phyloP scores from a whole-genome alignment of 2,113 vertebrate genomes.

The Oceanites oceanicus region DNA sequence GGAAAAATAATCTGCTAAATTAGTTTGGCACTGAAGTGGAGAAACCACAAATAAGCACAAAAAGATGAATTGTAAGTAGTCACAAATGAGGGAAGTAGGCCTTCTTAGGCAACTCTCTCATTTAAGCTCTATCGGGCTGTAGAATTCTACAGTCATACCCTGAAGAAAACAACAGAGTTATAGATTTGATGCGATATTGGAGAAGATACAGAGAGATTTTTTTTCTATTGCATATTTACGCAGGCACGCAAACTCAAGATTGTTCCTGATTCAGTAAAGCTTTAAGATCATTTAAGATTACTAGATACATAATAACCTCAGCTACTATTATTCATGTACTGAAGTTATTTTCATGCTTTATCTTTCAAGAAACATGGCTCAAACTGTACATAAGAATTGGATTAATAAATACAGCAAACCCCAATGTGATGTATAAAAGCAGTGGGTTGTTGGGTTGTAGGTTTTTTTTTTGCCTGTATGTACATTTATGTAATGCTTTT shows the following conservation, averaged over 20 bases:
- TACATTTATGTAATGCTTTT: not conserved
- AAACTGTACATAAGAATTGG: not conserved
- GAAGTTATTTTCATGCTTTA: not conserved
- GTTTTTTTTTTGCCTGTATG: not conserved
- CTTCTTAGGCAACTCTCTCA: not conserved
- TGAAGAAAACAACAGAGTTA: not conserved
- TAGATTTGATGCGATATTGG: not conserved
- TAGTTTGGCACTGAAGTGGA: not conserved
- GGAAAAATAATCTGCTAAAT: not conserved
- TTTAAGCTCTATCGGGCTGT: not conserved
- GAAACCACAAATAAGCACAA: not conserved
- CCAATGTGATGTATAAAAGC: not conserved
- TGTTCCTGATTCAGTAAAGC: not conserved
- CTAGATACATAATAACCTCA: not conserved
- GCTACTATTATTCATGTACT: not conserved
- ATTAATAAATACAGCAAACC: not conserved
- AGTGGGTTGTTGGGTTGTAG: not conserved
- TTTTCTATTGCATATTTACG: not conserved
- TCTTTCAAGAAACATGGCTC: not conserved
- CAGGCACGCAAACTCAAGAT: not conserved
- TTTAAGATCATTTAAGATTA: not conserved
- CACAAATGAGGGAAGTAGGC: not conserved
- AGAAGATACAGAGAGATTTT: not conserved
- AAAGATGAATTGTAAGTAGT: not conserved
- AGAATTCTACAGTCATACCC: not conserved